A percentile compares a stretch with the other conserved stretches of the same genome.
phyloP scores from a whole-genome alignment of 2,888 invertebrate genomes.

The Eledona agricola region DNA sequence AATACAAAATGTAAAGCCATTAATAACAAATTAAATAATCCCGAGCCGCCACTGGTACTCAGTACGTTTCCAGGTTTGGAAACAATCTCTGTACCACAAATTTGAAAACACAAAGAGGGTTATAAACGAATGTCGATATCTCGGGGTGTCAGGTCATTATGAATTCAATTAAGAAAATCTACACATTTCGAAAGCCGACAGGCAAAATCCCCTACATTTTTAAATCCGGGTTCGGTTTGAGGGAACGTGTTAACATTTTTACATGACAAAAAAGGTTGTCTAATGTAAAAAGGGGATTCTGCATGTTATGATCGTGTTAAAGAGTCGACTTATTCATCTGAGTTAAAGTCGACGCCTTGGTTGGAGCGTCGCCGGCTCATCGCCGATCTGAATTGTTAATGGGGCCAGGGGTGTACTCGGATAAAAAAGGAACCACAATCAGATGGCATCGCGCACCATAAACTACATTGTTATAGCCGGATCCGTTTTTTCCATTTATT shows the following conservation, averaged over 20 bases:
- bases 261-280: constrained; percentile 58
- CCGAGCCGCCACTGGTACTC: no score
- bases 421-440: constrained; percentile 39
- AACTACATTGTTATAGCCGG: constrained; percentile 53
- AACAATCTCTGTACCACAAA: no score
- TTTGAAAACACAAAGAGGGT: no score
- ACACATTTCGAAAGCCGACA: constrained; percentile 42
- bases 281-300: constrained; percentile 53
- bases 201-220: constrained; percentile 42
- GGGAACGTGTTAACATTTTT: constrained; percentile 58
- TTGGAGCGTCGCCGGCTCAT: constrained; percentile 47
- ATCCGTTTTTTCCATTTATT: constrained; percentile 53
- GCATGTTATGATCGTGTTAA: constrained; percentile 58
- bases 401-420: constrained; percentile 50
- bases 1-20: no score
- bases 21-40: no score
- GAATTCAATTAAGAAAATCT: constrained; percentile 36
- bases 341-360: constrained; percentile 36
- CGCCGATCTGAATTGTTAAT: constrained; percentile 62
- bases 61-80: no score
- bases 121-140: constrained; percentile 25
- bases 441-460: constrained; percentile 42
- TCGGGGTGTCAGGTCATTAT: constrained; percentile 30
- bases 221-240: constrained; percentile 39
- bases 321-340: constrained; percentile 57